These are phyloP conservation scores for Sminthopsis crassicaudata DNA, from an alignment of 2,113 vertebrate species.

Conservation along the genomic window DNA sequence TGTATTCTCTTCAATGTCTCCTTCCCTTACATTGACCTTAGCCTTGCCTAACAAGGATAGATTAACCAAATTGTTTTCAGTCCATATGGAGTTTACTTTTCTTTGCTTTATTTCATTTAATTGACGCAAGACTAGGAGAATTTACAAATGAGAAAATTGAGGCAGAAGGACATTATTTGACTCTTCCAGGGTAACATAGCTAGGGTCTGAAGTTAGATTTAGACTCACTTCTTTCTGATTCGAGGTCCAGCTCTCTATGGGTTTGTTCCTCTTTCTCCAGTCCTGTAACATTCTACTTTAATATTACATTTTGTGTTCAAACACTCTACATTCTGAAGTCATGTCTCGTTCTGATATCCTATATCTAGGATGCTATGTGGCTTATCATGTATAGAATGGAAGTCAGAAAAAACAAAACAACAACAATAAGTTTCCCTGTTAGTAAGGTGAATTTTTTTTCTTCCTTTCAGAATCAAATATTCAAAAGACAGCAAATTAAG, in stretches of 20 bases:
- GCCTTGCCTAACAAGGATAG: not conserved
- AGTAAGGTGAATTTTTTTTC: not conserved
- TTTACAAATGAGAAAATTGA: not conserved
- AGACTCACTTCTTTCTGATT: not conserved
- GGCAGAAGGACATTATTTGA: not conserved
- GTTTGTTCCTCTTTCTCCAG: not conserved
- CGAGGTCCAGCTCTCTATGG: not conserved
- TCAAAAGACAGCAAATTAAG: not conserved
- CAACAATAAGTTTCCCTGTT: not conserved
- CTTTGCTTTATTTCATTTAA: not conserved
- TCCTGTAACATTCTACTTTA: not conserved
- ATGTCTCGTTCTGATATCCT: not conserved
- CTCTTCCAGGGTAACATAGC: not conserved
- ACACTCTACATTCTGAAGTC: not conserved
- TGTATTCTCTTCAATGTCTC: not conserved
- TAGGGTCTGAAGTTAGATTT: not conserved
- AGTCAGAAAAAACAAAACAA: not conserved
- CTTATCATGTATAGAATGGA: not conserved
- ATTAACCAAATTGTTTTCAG: not conserved
- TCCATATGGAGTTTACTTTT: not conserved
- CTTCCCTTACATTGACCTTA: not conserved
- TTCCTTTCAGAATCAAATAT: not conserved
- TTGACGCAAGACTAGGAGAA: not conserved
- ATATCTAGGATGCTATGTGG: not conserved
- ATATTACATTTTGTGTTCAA: not conserved